A percentile compares a stretch with the other conserved stretches of the same genome.
Evolutionary conservation across 2,888 invertebrate species (phyloP).

Genomic region (Dryocosmus kuriphilus): DNA sequence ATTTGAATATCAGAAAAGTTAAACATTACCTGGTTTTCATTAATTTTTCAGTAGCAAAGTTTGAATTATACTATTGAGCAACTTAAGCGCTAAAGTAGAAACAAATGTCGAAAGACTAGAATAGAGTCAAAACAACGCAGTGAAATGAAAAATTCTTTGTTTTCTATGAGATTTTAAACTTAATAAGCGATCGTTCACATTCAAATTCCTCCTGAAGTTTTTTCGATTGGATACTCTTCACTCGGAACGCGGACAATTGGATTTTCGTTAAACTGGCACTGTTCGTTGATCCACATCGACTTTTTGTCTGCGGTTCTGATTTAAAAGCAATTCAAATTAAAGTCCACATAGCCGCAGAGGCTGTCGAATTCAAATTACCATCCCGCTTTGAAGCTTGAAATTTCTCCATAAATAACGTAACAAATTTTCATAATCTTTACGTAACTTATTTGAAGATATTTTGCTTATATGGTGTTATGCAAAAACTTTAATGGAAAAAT

Average conservation of each 20-base stretch:
- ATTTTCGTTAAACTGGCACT: conserved; percentile 68
- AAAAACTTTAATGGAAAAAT: no score
- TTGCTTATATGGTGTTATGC: no score
- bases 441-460: background rate
- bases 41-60: no score
- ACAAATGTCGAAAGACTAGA: background rate
- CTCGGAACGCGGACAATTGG: conserved; percentile 56
- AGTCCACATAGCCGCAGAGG: background rate
- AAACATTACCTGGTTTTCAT: no score
- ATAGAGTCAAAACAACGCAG: background rate
- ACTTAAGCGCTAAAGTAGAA: background rate
- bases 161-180: conserved; percentile 46
- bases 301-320: conserved; percentile 43
- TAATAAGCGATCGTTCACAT: conserved; percentile 51
- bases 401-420: background rate
- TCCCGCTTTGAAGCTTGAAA: no score
- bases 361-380: background rate
- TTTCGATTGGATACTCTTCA: conserved; percentile 51
- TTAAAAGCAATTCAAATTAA: conserved; percentile 52
- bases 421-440: background rate
- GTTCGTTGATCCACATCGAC: conserved; percentile 64
- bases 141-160: conserved; percentile 43
- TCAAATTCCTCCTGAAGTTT: conserved; percentile 49
- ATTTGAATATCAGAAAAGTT: no score
- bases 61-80: no score